Evolutionary conservation across 2,113 vertebrate species (phyloP).

Genomic region (Zosterops borbonicus): DNA sequence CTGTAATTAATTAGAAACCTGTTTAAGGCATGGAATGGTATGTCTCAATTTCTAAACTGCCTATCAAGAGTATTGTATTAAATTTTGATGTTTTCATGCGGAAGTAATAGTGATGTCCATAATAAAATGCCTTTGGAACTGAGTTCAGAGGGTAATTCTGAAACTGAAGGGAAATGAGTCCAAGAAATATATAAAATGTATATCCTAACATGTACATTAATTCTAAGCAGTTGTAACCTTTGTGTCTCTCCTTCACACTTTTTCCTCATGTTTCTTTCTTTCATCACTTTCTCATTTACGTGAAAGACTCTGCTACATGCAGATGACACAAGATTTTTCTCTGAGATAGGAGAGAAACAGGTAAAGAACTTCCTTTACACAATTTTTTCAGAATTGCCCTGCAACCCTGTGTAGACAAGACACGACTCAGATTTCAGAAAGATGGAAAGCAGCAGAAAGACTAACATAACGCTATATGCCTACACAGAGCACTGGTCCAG

Average conservation of each 20-base stretch:
- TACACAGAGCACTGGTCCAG: background rate
- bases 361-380: background rate
- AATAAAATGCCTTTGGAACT: background rate
- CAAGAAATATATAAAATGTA: background rate
- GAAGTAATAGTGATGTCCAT: background rate
- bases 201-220: background rate
- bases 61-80: background rate
- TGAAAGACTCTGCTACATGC: background rate
- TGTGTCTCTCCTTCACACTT: background rate
- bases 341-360: background rate
- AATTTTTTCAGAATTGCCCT: background rate
- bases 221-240: background rate
- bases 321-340: background rate
- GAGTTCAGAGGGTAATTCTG: background rate
- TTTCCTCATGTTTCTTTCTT: background rate
- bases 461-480: background rate
- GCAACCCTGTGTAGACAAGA: background rate
- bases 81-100: constrained; percentile 10
- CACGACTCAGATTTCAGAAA: background rate
- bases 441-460: background rate
- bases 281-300: background rate
- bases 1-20: constrained; percentile 39
- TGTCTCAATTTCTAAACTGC: constrained; percentile 36
- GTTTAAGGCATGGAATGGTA: background rate
- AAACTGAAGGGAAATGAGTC: background rate